Conservation (phyloP, 2,113 vertebrate species). For the Rhegmatorhina hoffmannsi region DNA sequence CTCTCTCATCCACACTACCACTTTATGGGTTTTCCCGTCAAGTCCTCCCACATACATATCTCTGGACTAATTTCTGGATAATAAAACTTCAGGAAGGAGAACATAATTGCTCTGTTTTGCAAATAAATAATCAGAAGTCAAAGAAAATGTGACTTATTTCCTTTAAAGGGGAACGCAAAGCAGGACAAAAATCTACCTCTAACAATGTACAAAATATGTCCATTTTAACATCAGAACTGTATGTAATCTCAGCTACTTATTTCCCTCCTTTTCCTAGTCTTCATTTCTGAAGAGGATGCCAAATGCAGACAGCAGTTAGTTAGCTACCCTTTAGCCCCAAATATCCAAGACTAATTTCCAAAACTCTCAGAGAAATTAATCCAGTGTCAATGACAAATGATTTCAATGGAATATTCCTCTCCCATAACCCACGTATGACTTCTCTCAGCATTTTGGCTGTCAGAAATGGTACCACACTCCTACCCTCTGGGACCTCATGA, state of each 20-base stretch:
- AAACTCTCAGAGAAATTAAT: background rate
- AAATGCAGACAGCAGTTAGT: background rate
- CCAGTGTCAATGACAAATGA: background rate
- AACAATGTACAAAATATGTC: background rate
- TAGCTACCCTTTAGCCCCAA: background rate
- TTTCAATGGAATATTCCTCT: background rate
- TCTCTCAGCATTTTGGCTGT: background rate
- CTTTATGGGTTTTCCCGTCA: background rate
- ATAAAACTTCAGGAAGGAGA: background rate
- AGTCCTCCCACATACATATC: background rate
- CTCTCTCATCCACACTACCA: background rate
- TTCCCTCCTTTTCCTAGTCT: background rate
- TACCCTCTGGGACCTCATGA: background rate
- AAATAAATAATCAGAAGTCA: background rate
- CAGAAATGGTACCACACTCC: background rate
- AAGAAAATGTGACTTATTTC: background rate
- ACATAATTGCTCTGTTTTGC: background rate
- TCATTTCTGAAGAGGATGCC: background rate
- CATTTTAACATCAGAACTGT: background rate
- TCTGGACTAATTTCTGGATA: background rate
- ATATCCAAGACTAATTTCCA: background rate
- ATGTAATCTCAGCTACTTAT: background rate
- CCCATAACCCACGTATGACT: background rate
- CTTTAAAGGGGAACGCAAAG: background rate
- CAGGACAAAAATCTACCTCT: background rate